Evolutionary conservation across 2,888 invertebrate genomes (phyloP).

Genomic region (Parasteatoda lunata): DNA sequence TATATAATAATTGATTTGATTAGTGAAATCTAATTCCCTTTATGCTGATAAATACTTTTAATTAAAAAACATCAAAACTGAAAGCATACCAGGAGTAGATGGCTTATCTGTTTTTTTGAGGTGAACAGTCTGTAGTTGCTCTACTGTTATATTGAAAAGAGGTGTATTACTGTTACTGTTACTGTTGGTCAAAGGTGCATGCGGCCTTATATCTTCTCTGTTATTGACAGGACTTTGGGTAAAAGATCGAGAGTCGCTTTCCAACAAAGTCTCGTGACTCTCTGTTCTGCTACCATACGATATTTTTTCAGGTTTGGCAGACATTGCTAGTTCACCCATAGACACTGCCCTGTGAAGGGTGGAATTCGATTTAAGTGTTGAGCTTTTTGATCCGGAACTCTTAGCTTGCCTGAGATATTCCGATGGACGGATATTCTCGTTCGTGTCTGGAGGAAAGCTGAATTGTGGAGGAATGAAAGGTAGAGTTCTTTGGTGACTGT

Average conservation of each 20-base stretch:
- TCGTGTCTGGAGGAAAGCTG: constrained; percentile 82
- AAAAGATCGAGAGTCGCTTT: constrained; percentile 48
- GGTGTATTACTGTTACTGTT: constrained; percentile 56
- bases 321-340: constrained; percentile 65
- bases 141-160: constrained; percentile 68
- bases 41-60: not conserved
- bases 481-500: constrained; percentile 74
- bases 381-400: constrained; percentile 41
- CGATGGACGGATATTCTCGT: constrained; percentile 91
- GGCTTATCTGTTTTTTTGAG: constrained; percentile 85
- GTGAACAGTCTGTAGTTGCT: constrained; percentile 85
- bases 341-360: constrained; percentile 65
- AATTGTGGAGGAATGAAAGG: constrained; percentile 95
- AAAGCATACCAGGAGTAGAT: constrained; percentile 43
- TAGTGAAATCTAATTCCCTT: not conserved
- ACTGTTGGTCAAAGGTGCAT: constrained; percentile 40
- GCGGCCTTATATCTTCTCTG: constrained; percentile 39
- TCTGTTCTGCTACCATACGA: constrained; percentile 59
- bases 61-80: not conserved
- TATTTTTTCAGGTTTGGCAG: constrained; percentile 54
- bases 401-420: constrained; percentile 87
- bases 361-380: constrained; percentile 75
- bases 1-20: too few species aligned
- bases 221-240: constrained; percentile 37
- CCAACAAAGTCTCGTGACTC: constrained; percentile 63